Evolutionary conservation across 92 coral and sea anemone genomes (phyloP).

Genomic region (Epizoanthus ramosus): DNA sequence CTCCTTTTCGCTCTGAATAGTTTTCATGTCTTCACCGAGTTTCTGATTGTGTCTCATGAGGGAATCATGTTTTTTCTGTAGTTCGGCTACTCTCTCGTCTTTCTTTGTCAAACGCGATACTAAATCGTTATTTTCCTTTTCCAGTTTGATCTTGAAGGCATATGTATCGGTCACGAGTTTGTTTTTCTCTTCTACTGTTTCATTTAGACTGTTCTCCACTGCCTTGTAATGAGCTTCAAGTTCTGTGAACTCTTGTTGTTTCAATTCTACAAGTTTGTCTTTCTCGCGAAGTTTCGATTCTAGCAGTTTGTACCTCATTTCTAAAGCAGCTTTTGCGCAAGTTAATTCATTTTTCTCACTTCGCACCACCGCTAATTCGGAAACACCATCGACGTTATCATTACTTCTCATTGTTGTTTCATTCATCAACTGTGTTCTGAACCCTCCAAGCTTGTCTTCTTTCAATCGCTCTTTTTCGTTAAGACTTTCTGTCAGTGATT

Average conservation of each 20-base stretch:
- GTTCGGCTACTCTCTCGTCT: conserved; percentile 55
- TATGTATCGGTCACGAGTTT: conserved; percentile 66
- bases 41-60: conserved; percentile 54
- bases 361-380: conserved; percentile 20
- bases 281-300: conserved; percentile 50
- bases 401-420: background rate
- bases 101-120: conserved; percentile 55
- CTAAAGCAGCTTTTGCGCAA: conserved; percentile 41
- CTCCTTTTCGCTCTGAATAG: conserved; percentile 49
- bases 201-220: conserved; percentile 34
- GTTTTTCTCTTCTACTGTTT: conserved; percentile 54
- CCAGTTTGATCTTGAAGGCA: conserved; percentile 67
- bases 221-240: conserved; percentile 41
- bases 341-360: conserved; percentile 52
- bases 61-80: conserved; percentile 55
- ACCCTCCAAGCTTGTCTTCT: background rate
- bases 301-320: conserved; percentile 31
- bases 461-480: conserved; percentile 12
- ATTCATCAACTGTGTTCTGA: background rate
- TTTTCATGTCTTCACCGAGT: conserved; percentile 56
- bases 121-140: conserved; percentile 62
- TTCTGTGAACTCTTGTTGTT: conserved; percentile 16
- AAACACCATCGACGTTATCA: background rate
- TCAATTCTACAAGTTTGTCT: conserved; percentile 45
- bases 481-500: conserved; percentile 38